Conservation (phyloP, 1,140 invertebrate genomes). For the Ooceraea biroi region DNA sequence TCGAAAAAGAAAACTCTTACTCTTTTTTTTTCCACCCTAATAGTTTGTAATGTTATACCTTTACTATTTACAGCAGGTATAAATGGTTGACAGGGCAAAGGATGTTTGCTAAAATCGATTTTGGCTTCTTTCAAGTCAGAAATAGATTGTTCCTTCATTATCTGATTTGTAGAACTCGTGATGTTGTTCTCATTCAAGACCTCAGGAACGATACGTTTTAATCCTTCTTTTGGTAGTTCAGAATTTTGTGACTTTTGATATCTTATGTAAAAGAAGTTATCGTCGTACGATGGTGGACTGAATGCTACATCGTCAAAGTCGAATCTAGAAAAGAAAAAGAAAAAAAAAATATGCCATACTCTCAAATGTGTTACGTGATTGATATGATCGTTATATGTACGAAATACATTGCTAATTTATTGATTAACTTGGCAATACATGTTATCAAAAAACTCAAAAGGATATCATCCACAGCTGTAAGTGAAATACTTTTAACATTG, state of each 20-base stretch:
- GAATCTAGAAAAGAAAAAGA: conserved; percentile 86
- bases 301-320: conserved; percentile 89
- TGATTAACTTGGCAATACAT: no score
- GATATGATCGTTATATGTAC: no score
- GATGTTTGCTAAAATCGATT: conserved; percentile 89
- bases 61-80: conserved; percentile 79
- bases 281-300: conserved; percentile 90
- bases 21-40: neutral
- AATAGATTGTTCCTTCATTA: conserved; percentile 61
- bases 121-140: conserved; percentile 75
- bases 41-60: conserved; percentile 64
- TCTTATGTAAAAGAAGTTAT: conserved; percentile 90
- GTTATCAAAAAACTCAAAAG: no score
- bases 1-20: neutral
- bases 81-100: conserved; percentile 89
- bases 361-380: neutral
- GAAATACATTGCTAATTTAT: no score
- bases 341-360: neutral
- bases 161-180: conserved; percentile 65
- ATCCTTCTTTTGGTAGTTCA: conserved; percentile 70
- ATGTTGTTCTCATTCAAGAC: conserved; percentile 76
- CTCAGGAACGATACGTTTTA: conserved; percentile 77
- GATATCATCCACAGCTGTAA: no score
- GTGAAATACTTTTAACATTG: no score
- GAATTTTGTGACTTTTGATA: conserved; percentile 85